Percentiles rank a stretch among this genome's conserved stretches.
Conservation (phyloP, 2,888 invertebrate species). For the Cantharis nigra region DNA sequence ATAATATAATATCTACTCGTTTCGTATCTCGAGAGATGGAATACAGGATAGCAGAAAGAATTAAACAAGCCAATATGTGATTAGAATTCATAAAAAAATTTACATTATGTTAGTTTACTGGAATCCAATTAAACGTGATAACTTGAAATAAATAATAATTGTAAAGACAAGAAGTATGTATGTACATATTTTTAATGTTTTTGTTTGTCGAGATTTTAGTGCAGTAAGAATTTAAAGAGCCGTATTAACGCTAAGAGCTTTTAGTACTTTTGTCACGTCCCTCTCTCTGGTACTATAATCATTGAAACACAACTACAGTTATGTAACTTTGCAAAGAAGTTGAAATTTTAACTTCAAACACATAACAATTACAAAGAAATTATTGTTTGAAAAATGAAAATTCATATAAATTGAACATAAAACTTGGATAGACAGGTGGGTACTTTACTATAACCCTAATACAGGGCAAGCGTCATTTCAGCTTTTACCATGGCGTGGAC, state of each 20-base stretch:
- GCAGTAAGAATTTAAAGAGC: constrained; percentile 15
- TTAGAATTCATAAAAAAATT: background rate
- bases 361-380: background rate
- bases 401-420: background rate
- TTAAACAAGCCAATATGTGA: background rate
- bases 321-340: background rate
- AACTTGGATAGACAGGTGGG: background rate
- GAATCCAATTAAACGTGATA: background rate
- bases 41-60: background rate
- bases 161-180: background rate
- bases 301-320: background rate
- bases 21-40: background rate
- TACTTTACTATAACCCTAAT: too few species aligned
- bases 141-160: background rate
- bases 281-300: constrained; percentile 1
- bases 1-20: too few species aligned
- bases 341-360: background rate
- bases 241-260: constrained; percentile 13
- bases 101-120: background rate
- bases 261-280: constrained; percentile 12
- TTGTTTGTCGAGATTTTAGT: constrained; percentile 24
- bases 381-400: background rate
- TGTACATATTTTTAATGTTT: constrained; percentile 7
- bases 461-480: too few species aligned
- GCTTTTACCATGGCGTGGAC: too few species aligned